Conservation (phyloP, 2,888 invertebrate species). For the Epinotia bilunana region DNA sequence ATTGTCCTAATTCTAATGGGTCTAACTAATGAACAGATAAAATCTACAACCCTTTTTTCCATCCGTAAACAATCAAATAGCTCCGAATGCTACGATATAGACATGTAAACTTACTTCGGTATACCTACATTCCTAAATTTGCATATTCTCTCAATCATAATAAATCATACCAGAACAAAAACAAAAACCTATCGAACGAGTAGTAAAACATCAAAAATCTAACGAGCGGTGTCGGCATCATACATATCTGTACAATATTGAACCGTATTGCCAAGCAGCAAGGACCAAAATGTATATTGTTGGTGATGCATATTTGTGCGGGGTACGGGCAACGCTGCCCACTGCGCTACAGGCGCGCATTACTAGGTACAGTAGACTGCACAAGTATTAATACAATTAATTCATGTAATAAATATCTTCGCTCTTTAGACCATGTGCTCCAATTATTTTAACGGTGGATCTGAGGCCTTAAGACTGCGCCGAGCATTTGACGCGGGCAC, state of each 20-base stretch:
- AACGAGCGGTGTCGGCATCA: slow-evolving; percentile 16
- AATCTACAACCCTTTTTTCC: no score
- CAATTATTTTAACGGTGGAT: no score
- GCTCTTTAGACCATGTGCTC: no score
- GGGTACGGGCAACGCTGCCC: slow-evolving; percentile 31
- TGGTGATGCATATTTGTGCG: slow-evolving; percentile 14
- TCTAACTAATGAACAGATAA: no score
- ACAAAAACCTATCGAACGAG: neutral
- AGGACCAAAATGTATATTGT: neutral
- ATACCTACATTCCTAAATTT: neutral
- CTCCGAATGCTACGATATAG: no score
- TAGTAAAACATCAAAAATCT: slow-evolving; percentile 19
- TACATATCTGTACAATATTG: neutral
- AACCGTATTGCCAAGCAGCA: neutral
- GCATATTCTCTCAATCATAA: slow-evolving; percentile 20
- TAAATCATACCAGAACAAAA: slow-evolving; percentile 14
- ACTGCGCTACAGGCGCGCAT: slow-evolving; percentile 28
- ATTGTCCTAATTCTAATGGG: no score
- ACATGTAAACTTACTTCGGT: no score
- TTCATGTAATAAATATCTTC: neutral
- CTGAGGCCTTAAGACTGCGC: no score
- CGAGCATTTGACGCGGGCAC: no score
- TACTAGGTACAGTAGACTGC: slow-evolving; percentile 14
- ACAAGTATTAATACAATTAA: neutral
- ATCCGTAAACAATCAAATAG: no score